phyloP scores from a whole-genome alignment of 2,797 vertebrate species.

The Toxotes lorentzi region DNA sequence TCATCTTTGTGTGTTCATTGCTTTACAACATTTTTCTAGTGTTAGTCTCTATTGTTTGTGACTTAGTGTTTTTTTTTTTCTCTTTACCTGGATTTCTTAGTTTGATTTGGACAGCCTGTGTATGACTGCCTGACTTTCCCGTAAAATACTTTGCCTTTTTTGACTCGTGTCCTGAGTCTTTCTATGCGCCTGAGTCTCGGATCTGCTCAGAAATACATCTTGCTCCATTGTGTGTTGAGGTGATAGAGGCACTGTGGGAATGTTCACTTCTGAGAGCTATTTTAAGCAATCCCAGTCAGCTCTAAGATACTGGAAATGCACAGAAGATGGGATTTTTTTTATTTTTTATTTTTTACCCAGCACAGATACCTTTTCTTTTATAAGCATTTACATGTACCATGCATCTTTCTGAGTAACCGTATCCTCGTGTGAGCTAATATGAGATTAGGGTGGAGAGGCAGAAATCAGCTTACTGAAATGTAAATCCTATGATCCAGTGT shows the following conservation, averaged over 20 bases:
- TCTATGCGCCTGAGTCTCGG: no score
- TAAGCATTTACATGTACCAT: slow-evolving; percentile 10
- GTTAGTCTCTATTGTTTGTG: no score
- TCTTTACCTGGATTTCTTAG: no score
- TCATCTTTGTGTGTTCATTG: no score
- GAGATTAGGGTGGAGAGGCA: slow-evolving; percentile 31
- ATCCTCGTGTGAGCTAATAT: slow-evolving; percentile 11
- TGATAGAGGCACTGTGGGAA: background rate
- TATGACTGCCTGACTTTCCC: no score
- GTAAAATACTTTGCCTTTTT: no score
- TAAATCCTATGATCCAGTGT: slow-evolving; percentile 39
- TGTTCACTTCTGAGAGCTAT: background rate
- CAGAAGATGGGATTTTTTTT: background rate
- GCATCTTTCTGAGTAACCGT: background rate
- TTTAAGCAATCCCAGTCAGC: slow-evolving; percentile 8
- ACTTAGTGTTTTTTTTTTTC: no score
- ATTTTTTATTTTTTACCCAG: background rate
- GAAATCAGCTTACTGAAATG: slow-evolving; percentile 36
- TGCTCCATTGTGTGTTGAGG: background rate
- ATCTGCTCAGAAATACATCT: background rate
- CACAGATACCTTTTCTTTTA: background rate
- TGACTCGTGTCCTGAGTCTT: no score
- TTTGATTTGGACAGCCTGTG: no score
- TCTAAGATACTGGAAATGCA: slow-evolving; percentile 3
- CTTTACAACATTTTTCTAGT: no score